Evolutionary conservation across 2,797 vertebrate species (phyloP).

Genomic region (Chlorospingus semifuscus): DNA sequence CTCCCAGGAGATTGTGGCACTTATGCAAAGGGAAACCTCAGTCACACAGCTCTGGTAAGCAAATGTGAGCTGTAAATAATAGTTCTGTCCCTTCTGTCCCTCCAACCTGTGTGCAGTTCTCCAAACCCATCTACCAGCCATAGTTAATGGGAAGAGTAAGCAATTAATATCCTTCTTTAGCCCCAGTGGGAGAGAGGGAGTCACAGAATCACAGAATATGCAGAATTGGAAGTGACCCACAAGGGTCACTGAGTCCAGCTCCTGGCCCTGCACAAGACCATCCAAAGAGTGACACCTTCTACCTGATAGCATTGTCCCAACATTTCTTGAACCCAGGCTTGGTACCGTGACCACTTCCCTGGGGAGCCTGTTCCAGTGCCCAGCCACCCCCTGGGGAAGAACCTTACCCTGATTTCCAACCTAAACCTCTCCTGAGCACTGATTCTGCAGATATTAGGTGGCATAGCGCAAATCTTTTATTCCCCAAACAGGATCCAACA

Average conservation of each 20-base stretch:
- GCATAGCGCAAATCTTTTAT: fast-evolving
- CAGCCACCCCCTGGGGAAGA: not conserved
- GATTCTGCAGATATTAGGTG: not conserved
- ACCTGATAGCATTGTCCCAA: not conserved
- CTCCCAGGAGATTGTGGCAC: not conserved
- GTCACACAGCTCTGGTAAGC: not conserved
- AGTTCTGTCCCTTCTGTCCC: not conserved
- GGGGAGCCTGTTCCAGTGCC: not conserved
- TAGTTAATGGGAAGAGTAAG: not conserved
- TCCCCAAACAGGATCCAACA: not conserved
- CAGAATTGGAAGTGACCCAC: not conserved
- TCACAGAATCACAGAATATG: not conserved
- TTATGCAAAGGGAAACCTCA: not conserved
- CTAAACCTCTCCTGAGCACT: not conserved
- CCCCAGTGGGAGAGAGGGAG: not conserved
- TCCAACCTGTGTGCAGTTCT: not conserved
- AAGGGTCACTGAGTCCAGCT: not conserved
- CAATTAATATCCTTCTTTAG: not conserved
- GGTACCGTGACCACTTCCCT: too few relatives aligned
- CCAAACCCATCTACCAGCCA: not conserved
- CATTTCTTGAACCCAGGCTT: not conserved
- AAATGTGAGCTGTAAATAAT: not conserved
- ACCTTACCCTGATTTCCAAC: not conserved
- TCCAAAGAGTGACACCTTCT: not conserved
- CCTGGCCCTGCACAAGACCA: not conserved